Conservation (phyloP, 2,113 vertebrate genomes). For the Neomonachus schauinslandi region DNA sequence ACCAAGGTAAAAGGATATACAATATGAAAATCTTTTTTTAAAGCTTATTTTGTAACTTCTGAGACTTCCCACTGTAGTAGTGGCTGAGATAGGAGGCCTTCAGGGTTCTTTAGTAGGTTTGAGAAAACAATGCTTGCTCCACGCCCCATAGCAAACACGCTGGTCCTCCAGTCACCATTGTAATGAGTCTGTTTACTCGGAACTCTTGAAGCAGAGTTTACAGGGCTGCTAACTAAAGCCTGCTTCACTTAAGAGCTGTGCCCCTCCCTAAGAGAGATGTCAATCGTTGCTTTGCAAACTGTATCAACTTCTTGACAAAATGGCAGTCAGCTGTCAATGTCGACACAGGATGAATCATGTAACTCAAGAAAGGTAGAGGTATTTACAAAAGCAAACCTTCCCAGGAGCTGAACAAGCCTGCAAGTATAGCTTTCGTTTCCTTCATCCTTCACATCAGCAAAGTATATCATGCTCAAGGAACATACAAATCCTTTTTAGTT, state of each 20-base stretch:
- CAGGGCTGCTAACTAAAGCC: slow-evolving; percentile 42
- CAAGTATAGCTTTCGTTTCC: slow-evolving; percentile 68
- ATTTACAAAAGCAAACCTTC: slow-evolving; percentile 79
- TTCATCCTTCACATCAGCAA: slow-evolving; percentile 78
- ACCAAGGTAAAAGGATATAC: neutral
- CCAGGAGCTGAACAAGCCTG: slow-evolving; percentile 71
- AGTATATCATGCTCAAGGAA: slow-evolving; percentile 80
- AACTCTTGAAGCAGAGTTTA: neutral
- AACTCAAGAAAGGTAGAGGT: slow-evolving; percentile 74
- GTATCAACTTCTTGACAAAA: slow-evolving; percentile 76
- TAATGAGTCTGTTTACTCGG: slow-evolving; percentile 44
- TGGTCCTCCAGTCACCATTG: neutral
- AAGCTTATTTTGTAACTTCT: neutral
- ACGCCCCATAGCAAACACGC: neutral
- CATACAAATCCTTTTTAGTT: slow-evolving; percentile 82
- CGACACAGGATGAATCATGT: slow-evolving; percentile 79
- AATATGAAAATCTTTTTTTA: neutral
- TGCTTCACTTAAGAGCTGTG: slow-evolving; percentile 52
- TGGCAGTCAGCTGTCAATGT: slow-evolving; percentile 82
- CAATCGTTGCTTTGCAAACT: slow-evolving; percentile 76
- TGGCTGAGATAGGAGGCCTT: neutral
- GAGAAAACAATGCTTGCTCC: neutral
- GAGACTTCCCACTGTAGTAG: neutral
- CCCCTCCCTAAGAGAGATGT: slow-evolving; percentile 38
- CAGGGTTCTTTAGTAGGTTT: neutral